These are phyloP conservation scores for Ptilonorhynchus violaceus DNA, from an alignment of 2,113 vertebrate genomes.

Conservation along the genomic window DNA sequence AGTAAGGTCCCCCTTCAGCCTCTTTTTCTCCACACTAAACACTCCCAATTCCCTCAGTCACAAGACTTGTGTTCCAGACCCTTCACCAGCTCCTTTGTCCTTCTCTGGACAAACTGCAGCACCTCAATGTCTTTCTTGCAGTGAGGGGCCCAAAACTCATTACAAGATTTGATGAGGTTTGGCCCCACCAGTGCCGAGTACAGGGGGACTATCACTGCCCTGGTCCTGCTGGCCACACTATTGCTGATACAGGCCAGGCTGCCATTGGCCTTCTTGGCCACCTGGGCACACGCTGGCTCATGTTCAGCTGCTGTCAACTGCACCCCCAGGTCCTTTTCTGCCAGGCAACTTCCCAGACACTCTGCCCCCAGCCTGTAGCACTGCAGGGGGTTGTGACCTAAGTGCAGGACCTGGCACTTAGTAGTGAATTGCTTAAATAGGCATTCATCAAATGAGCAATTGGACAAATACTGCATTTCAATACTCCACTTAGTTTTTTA, in stretches of 20 bases:
- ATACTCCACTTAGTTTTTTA: not conserved
- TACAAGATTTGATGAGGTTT: not conserved
- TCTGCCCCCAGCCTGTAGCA: rapidly evolving
- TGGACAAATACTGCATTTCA: not conserved
- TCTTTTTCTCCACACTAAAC: not conserved
- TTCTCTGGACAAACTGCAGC: not conserved
- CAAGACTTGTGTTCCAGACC: not conserved
- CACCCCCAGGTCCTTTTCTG: not conserved
- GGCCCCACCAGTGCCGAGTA: rapidly evolving
- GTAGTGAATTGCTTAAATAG: not conserved
- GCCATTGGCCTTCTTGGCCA: not conserved
- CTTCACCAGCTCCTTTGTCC: not conserved
- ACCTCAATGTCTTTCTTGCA: not conserved
- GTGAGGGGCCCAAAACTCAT: not conserved
- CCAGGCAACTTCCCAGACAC: rapidly evolving
- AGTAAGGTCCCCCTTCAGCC: not conserved
- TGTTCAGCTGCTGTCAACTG: not conserved
- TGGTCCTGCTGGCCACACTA: not conserved
- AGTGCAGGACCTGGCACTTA: not conserved
- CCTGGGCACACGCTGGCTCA: not conserved
- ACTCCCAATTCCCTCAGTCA: not conserved
- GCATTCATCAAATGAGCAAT: not conserved
- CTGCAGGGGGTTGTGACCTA: not conserved
- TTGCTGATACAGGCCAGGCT: not conserved
- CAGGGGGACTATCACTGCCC: too few species aligned